A percentile compares a stretch with the other conserved stretches of the same genome.
Evolutionary conservation across 53 echinoderm and acorn worm species (phyloP).

Genomic region (Echinarachnius parma): DNA sequence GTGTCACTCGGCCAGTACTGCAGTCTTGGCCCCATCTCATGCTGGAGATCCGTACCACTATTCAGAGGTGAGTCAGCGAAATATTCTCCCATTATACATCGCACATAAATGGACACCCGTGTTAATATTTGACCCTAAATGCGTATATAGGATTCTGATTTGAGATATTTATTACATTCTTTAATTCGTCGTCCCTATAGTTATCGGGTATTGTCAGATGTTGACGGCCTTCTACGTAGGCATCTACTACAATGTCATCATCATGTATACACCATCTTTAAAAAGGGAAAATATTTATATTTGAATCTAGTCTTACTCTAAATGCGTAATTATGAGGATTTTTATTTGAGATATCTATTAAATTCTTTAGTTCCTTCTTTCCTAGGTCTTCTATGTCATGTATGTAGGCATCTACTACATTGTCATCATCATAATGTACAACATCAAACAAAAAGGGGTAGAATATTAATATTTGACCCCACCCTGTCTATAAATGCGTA

Average conservation of each 20-base stretch:
- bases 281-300: too few species aligned
- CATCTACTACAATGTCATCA: conserved; percentile 88
- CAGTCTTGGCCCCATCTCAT: conserved; percentile 68
- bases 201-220: conserved; percentile 66
- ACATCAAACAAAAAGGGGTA: too few species aligned
- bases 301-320: too few species aligned
- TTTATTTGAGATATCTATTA: not conserved
- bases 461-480: too few species aligned
- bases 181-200: conserved; percentile 23
- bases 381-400: conserved; percentile 65
- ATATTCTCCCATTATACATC: not conserved
- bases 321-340: not conserved
- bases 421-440: conserved; percentile 90
- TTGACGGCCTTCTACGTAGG: conserved; percentile 61
- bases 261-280: conserved; percentile 61
- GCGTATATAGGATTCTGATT: not conserved
- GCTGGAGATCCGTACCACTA: conserved; percentile 71
- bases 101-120: too few species aligned
- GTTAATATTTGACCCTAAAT: too few species aligned
- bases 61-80: conserved; percentile 58
- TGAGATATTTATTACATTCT: not conserved
- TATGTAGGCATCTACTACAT: conserved; percentile 93
- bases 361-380: not conserved
- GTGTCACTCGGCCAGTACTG: conserved; percentile 72
- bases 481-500: too few species aligned